These are phyloP conservation scores for Microdon myrmicae DNA, from an alignment of 2,888 invertebrate genomes.

Conservation along the genomic window DNA sequence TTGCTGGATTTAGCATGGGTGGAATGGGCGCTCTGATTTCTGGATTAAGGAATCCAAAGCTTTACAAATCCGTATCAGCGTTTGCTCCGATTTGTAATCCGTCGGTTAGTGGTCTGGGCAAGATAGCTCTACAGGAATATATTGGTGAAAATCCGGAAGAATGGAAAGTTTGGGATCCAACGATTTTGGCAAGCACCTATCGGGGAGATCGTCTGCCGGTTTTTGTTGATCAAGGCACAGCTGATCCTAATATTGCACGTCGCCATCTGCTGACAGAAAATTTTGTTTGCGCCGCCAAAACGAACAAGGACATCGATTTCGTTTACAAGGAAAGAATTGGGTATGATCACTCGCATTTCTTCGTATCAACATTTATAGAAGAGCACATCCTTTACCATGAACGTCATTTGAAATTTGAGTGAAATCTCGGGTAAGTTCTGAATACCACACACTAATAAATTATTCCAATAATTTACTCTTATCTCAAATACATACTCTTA, in stretches of 20 bases:
- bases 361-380: conserved; percentile 86
- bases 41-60: conserved; percentile 87
- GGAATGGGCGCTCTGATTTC: conserved; percentile 93
- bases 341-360: conserved; percentile 95
- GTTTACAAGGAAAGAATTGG: conserved; percentile 78
- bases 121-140: conserved; percentile 82
- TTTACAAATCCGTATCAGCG: conserved; percentile 85
- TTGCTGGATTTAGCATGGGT: conserved; percentile 93
- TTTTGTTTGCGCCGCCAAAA: conserved; percentile 63
- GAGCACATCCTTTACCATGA: conserved; percentile 91
- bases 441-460: no score
- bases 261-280: conserved; percentile 83
- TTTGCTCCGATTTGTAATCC: conserved; percentile 94
- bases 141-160: conserved; percentile 73
- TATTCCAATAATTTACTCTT: no score
- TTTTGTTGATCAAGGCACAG: conserved; percentile 73
- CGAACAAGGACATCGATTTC: conserved; percentile 73
- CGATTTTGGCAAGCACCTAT: conserved; percentile 80
- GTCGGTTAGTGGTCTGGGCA: conserved; percentile 82
- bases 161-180: conserved; percentile 88
- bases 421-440: no score
- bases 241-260: conserved; percentile 60
- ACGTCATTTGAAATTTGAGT: conserved; percentile 71
- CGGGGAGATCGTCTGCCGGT: conserved; percentile 83
- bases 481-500: no score